Evolutionary conservation across 2,797 vertebrate species (phyloP), one percentile per base, ranked within the genome.

Genomic region (Gephyroberyx darwinii): DNA sequence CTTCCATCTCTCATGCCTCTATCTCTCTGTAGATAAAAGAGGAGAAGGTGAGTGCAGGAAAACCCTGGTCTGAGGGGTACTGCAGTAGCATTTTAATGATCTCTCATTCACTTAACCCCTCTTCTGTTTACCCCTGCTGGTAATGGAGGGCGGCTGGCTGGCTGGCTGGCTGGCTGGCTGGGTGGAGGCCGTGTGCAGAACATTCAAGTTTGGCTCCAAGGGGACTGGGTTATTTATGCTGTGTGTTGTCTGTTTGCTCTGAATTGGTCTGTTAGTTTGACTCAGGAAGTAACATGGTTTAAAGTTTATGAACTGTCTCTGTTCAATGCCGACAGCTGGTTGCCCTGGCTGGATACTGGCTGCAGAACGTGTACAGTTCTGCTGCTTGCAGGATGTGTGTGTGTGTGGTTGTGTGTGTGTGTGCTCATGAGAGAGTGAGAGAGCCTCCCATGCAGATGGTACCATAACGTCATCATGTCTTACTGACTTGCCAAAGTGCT

Each of bases 391-490:
- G 33, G 20, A n/a, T n/a, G 4, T 45, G 14, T 45, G 16, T 45
- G 2, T 45, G 54, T n/a, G 54, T 16, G 13, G n/a, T 30, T 56
- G 30, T 56, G 54, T 58, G 65, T 45, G 65, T 56, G 65, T 31
- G 53, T 58, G 65, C 8, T 48, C 31, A 31, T 65, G 62, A 52
- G 43, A 45, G 16, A 1, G 35, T 2, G 33, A 43, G 5, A 45
- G 51, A 60, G 20, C 41, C 54, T 54, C 5, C n/a, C 58, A 54
- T 73, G 63, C 66, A 74, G 65, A 74, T 70, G 69, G 39, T 72
- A 47, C 55, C 51, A 12, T 73, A 71, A 74, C 72, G 80, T 76
- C 69, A 65, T 77, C 71, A 75, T 77, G 80, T 76, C 59, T 64
- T 53, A 71, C 59, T 53, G 50, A 61, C 57, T 64, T 6, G 0